Evolutionary conservation across 2,113 vertebrate genomes (phyloP).

Genomic region (Hippolais icterina): DNA sequence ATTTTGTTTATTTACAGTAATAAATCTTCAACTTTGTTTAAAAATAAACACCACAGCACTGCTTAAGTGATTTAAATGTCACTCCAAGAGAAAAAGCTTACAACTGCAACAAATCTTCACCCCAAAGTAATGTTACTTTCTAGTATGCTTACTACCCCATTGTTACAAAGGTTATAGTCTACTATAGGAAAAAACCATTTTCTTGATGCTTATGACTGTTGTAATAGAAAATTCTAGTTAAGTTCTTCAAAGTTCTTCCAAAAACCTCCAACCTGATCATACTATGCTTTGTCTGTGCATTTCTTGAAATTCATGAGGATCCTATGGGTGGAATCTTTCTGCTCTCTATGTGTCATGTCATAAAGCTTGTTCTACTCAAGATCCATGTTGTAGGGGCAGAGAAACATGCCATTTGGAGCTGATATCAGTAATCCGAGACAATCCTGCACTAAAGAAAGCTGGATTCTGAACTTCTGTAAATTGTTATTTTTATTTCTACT

Average conservation of each 20-base stretch:
- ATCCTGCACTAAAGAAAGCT: neutral
- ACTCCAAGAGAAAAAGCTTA: neutral
- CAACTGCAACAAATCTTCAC: neutral
- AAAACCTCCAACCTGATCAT: neutral
- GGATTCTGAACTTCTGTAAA: neutral
- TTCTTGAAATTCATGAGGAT: neutral
- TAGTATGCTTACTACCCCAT: neutral
- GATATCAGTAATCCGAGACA: neutral
- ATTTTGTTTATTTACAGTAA: slow-evolving; percentile 22
- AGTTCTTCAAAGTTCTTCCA: neutral
- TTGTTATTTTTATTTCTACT: neutral
- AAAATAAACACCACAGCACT: neutral
- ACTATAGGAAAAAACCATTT: neutral
- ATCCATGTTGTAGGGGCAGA: neutral
- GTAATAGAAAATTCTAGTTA: neutral
- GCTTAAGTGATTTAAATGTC: neutral
- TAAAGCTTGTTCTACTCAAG: neutral
- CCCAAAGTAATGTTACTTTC: neutral
- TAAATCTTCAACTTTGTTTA: slow-evolving; percentile 11
- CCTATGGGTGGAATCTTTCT: neutral
- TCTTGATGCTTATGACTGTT: neutral
- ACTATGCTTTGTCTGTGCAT: neutral
- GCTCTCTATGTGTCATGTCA: neutral
- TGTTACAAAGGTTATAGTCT: neutral
- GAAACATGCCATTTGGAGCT: neutral